Base-by-base conservation (phyloP, 2,888 invertebrate species). In the Polyommatus iphigenia region DNA sequence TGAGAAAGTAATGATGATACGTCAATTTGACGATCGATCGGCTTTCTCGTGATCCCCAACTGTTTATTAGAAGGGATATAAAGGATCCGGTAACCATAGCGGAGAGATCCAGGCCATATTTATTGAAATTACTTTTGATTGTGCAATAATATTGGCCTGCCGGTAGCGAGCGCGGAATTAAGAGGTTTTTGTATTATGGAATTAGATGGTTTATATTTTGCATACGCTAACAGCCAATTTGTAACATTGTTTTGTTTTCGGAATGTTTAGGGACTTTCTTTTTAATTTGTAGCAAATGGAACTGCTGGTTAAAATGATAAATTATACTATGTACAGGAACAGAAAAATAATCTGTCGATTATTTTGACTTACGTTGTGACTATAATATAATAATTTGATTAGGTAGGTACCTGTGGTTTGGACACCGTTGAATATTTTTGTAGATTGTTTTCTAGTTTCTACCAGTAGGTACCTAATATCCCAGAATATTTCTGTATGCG, bases 101-200 rank as follows among this genome's bases (percentile, higher is more conserved):
- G 81, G 83, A 83, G 85, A 81, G 84, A 81, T 87, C 84, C 83
- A 86, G 86, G 86, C 91, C 90, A 89, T 93, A 92, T 92, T 94
- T 93, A 92, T 91, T 93, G 91, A 92, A 93, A 94, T 94, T 93
- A 92, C 93, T 93, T 93, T 92, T 93, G 92, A 92, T 91, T 93
- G 92, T 91, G 86, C 86, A 83, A 85, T 93, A 92, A 93, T 92
- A 88, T 90, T 87, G 86, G 89, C 87, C 82, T 87, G 87, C 85
- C 90, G 87, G 93, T 91, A 91, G 91, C 91, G 86, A 85, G 86
- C 87, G 88, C 90, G 85, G 89, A 89, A 90, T 91, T 90, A 89
- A 88, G 85, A 85, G 86, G 85, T 88, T 91, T 90, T 90, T 90
- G 89, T 90, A 75, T 89, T 85, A 87, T 86, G 84, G 90, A 91